Percentiles rank a stretch among this genome's conserved stretches.
These are phyloP conservation scores for Holothuria leucospilota DNA, from an alignment of 53 echinoderm and acorn worm species.

Conservation along the genomic window DNA sequence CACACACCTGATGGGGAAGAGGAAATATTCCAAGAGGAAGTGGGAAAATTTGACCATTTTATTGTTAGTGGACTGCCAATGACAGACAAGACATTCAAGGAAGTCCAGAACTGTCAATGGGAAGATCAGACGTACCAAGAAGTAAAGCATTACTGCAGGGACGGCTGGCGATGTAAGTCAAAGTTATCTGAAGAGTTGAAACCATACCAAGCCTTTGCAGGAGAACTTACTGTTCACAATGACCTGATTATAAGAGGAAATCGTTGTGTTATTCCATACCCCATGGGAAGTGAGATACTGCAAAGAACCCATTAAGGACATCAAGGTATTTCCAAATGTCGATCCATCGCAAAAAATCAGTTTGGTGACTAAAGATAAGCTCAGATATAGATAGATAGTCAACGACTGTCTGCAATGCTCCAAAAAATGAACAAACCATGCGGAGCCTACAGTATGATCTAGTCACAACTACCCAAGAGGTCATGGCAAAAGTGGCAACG, in stretches of 20 bases:
- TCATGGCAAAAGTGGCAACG: conserved; percentile 64
- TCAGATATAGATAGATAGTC: conserved; percentile 49
- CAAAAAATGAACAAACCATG: conserved; percentile 32
- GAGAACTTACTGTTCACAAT: conserved; percentile 48
- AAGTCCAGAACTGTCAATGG: conserved; percentile 37
- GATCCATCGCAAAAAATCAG: conserved; percentile 57
- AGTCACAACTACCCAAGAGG: conserved; percentile 1
- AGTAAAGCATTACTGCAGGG: conserved; percentile 43
- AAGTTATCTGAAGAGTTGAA: conserved; percentile 12
- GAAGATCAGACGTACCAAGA: conserved; percentile 54
- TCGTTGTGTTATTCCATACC: conserved; percentile 58
- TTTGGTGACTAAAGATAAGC: conserved; percentile 76
- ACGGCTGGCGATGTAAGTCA: conserved; percentile 57
- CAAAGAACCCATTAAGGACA: conserved; percentile 60
- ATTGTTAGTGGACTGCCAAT: conserved; percentile 50
- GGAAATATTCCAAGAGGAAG: conserved; percentile 13
- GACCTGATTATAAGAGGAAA: conserved; percentile 62
- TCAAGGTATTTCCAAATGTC: conserved; percentile 67
- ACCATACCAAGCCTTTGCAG: conserved; percentile 43
- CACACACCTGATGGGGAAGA: neutral
- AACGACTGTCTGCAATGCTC: conserved; percentile 52
- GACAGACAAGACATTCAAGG: conserved; percentile 44
- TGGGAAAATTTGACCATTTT: conserved; percentile 5
- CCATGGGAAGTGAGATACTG: conserved; percentile 44
- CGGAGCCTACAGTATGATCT: conserved; percentile 55